Evolutionary conservation across 2,797 vertebrate genomes (phyloP), one percentile per base, ranked within the genome.

Genomic region (Darevskia nairensis): DNA sequence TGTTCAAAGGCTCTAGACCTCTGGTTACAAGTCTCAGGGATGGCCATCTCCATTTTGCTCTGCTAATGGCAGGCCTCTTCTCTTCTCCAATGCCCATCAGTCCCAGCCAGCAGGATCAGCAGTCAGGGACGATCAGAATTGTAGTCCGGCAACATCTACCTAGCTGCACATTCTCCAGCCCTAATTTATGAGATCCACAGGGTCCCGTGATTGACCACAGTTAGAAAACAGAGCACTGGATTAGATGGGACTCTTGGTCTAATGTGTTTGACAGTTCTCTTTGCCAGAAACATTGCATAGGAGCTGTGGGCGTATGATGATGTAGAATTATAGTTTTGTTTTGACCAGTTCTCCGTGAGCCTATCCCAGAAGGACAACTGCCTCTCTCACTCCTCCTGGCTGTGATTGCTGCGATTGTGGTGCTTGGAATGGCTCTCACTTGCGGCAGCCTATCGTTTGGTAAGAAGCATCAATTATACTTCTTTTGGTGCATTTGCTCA

Each of bases 401-500:
- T 0, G 97, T 98, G 86, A 96, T 98, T 82, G 96, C 96, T 86
- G 97, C 98, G 87, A 97, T 97, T 68, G 93, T 98, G 13, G 96
- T 97, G 25, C 98, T 97, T 39, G 97, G 97, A 91, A 93, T 97
- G 21, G 95, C 97, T 13, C 96, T 99, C 89, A 97, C 98, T 95
- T 99, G 98, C 84, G 95, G 97, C 83, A 96, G 97, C 95, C 93
- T 99, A 39, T 97, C 97, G 92, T 97, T 98, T 94, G 97, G 98
- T 99, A 98, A 97, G 97, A 97, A 95, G 96, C 93, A 97, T 92
- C 91, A 97, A 87, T 95, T 78, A 0, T 74, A 27, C 41, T 72
- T 84, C n/a, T 23, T 64, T 64, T 64, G 50, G 46, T 19, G 13
- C 29, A 72, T 35, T 17, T 86, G 79, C 87, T 44, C 15, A 59